Conservation (phyloP, 2,113 vertebrate genomes). For the Oreotragus oreotragus region DNA sequence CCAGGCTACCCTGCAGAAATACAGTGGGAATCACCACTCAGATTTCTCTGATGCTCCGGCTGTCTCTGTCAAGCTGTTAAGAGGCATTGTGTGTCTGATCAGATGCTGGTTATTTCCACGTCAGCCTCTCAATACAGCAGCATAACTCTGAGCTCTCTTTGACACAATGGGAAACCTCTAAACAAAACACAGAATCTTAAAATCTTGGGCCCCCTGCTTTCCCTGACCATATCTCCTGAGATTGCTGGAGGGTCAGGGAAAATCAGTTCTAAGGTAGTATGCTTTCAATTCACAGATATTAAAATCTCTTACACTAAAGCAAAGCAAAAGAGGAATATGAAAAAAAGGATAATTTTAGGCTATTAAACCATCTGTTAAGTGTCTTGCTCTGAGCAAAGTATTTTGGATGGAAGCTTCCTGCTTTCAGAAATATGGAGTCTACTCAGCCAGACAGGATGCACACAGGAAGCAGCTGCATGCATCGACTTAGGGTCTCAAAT, state of each 20-base stretch:
- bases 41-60: constrained; percentile 60
- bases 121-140: constrained; percentile 37
- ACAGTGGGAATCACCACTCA: constrained; percentile 74
- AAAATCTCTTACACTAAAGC: neutral
- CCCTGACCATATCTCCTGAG: neutral
- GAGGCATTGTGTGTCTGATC: constrained; percentile 42
- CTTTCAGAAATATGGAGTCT: neutral
- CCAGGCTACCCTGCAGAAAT: constrained; percentile 73
- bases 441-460: neutral
- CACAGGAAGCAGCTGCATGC: neutral
- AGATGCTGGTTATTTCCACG: constrained; percentile 56
- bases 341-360: neutral
- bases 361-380: neutral
- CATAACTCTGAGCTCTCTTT: constrained; percentile 30
- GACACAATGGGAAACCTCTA: neutral
- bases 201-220: neutral
- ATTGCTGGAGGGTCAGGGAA: neutral
- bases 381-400: neutral
- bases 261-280: neutral
- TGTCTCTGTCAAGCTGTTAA: constrained; percentile 62
- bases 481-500: neutral
- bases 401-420: neutral
- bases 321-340: neutral
- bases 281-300: neutral
- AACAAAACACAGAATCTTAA: neutral